Evolutionary conservation across 2,888 invertebrate genomes (phyloP).

Genomic region (Callinectes sapidus): DNA sequence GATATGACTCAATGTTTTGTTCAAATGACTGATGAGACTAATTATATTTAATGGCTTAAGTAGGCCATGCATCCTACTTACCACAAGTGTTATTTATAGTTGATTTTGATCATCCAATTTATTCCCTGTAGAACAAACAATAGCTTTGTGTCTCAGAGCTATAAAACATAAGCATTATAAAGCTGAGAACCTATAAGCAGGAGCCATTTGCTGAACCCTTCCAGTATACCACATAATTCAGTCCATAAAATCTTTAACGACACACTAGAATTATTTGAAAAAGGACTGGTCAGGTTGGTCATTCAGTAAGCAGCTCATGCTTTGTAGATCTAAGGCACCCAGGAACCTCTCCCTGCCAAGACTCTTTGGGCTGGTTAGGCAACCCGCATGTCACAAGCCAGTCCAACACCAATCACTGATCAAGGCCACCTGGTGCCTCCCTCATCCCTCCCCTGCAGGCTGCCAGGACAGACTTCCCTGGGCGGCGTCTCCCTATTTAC

Average conservation of each 20-base stretch:
- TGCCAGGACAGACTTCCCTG: conserved; percentile 52
- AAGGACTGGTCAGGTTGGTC: not conserved
- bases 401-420: not conserved
- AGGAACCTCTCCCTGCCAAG: not conserved
- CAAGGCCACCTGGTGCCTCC: not conserved
- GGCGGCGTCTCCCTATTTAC: conserved; percentile 54
- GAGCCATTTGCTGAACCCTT: not conserved
- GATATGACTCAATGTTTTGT: not conserved
- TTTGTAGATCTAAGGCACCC: not conserved
- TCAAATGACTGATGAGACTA: not conserved
- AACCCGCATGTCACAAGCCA: not conserved
- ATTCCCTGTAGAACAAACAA: conserved; percentile 7
- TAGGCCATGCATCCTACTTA: not conserved
- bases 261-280: not conserved
- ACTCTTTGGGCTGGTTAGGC: not conserved
- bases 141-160: not conserved
- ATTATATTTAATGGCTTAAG: not conserved
- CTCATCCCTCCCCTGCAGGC: conserved; percentile 22
- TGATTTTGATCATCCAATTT: not conserved
- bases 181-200: not conserved
- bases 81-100: not conserved
- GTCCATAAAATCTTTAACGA: not conserved
- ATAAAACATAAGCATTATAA: not conserved
- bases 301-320: conserved; percentile 1
- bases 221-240: not conserved